phyloP scores from a whole-genome alignment of 1,140 invertebrate species.

The Drosophila tropicalis region DNA sequence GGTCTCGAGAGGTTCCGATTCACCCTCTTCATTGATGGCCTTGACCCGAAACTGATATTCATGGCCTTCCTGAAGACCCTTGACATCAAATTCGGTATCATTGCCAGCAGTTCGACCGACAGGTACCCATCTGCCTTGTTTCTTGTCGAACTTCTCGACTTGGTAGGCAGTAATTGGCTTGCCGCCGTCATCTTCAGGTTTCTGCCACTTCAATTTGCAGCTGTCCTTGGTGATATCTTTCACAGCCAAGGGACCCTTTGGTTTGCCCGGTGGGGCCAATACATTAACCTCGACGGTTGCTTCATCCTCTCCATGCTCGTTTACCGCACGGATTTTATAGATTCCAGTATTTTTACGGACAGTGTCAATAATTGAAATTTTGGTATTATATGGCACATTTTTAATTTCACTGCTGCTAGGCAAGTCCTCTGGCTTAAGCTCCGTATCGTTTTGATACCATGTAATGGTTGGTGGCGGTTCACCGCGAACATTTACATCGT shows the following conservation, averaged over 20 bases:
- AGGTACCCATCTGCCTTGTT: conserved; percentile 96
- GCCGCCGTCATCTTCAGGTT: conserved; percentile 99
- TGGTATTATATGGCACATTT: conserved; percentile 97
- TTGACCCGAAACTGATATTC: conserved; percentile 98
- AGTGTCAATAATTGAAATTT: conserved; percentile 93
- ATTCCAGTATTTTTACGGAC: conserved; percentile 93
- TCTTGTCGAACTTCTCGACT: conserved; percentile 97
- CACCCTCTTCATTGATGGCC: conserved; percentile 99
- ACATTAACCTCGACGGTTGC: conserved; percentile 97
- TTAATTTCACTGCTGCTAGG: conserved; percentile 91
- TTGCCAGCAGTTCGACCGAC: conserved; percentile 90
- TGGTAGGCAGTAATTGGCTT: conserved; percentile 97
- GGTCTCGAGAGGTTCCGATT: conserved; percentile 96
- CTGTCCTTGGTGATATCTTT: conserved; percentile 94
- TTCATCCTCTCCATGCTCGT: conserved; percentile 96
- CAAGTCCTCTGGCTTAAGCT: conserved; percentile 84
- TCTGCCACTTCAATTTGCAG: conserved; percentile 97
- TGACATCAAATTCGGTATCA: conserved; percentile 95
- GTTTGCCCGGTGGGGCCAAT: conserved; percentile 92
- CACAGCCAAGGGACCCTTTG: conserved; percentile 96
- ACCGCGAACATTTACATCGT: conserved; percentile 96
- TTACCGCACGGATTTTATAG: conserved; percentile 95
- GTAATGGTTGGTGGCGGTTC: conserved; percentile 96
- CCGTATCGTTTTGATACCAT: conserved; percentile 87
- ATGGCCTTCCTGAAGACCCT: conserved; percentile 95